phyloP scores from a whole-genome alignment of 2,113 vertebrate genomes.

The Pandion haliaetus region DNA sequence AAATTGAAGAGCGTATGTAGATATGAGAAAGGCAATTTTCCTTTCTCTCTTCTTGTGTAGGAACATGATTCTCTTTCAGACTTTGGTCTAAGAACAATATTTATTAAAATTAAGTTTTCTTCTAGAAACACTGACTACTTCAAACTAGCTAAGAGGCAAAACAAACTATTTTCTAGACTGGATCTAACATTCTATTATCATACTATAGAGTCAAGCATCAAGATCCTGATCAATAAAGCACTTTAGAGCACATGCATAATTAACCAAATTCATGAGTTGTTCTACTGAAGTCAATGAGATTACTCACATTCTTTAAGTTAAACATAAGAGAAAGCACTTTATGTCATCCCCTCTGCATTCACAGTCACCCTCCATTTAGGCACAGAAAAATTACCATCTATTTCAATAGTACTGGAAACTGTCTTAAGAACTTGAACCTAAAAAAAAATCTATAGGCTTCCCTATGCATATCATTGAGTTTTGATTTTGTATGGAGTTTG shows the following conservation, averaged over 20 bases:
- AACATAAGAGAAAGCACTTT: background rate
- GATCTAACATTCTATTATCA: background rate
- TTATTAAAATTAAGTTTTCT: background rate
- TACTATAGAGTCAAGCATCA: background rate
- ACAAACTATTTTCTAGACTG: background rate
- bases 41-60: background rate
- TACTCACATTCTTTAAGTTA: background rate
- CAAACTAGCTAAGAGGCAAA: background rate
- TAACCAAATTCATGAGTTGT: background rate
- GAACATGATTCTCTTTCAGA: background rate
- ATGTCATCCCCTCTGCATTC: background rate
- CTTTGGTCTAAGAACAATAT: background rate
- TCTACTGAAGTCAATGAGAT: background rate
- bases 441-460: background rate
- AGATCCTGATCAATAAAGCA: constrained; percentile 11
- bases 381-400: background rate
- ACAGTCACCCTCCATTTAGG: background rate
- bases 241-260: background rate
- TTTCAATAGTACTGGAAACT: background rate
- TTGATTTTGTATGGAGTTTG: background rate
- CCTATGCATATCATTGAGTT: background rate
- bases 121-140: background rate
- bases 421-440: background rate
- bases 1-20: background rate
- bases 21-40: background rate